A percentile compares a stretch with the other conserved stretches of the same genome.
phyloP scores from a whole-genome alignment of 2,888 invertebrate genomes.

The Lordiphosa andalusiaca region DNA sequence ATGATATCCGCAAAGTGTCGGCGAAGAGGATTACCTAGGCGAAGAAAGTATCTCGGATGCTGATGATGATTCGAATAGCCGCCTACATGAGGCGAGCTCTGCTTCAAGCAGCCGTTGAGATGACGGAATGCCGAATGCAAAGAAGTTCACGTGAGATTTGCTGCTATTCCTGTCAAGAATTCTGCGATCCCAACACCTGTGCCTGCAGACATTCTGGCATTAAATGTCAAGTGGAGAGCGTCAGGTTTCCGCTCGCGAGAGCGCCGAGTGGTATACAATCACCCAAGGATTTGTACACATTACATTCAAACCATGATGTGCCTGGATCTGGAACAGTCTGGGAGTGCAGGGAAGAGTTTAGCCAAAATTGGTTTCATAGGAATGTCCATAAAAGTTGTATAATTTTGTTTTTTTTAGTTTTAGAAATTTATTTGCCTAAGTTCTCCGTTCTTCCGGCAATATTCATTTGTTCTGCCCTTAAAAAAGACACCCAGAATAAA shows the following conservation, averaged over 20 bases:
- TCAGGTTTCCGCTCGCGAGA: conserved; percentile 97
- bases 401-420: too few relatives aligned
- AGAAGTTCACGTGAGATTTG: conserved; percentile 96
- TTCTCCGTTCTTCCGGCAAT: too few relatives aligned
- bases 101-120: conserved; percentile 96
- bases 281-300: conserved; percentile 95
- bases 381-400: too few relatives aligned
- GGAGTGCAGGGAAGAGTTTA: too few relatives aligned
- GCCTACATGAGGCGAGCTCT: conserved; percentile 91
- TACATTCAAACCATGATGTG: conserved; percentile 98
- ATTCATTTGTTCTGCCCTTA: too few relatives aligned
- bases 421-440: too few relatives aligned
- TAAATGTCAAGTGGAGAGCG: conserved; percentile 95
- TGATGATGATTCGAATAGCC: conserved; percentile 94
- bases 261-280: conserved; percentile 98
- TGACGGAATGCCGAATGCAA: conserved; percentile 95
- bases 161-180: conserved; percentile 94
- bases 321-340: conserved; percentile 88
- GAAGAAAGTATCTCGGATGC: conserved; percentile 92
- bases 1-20: conserved; percentile 87
- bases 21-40: conserved; percentile 65
- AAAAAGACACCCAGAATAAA: too few relatives aligned
- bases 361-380: too few relatives aligned
- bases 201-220: conserved; percentile 96
- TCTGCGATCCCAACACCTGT: conserved; percentile 97